These are phyloP conservation scores for Plebejus argus DNA, from an alignment of 2,888 invertebrate species.

Conservation along the genomic window DNA sequence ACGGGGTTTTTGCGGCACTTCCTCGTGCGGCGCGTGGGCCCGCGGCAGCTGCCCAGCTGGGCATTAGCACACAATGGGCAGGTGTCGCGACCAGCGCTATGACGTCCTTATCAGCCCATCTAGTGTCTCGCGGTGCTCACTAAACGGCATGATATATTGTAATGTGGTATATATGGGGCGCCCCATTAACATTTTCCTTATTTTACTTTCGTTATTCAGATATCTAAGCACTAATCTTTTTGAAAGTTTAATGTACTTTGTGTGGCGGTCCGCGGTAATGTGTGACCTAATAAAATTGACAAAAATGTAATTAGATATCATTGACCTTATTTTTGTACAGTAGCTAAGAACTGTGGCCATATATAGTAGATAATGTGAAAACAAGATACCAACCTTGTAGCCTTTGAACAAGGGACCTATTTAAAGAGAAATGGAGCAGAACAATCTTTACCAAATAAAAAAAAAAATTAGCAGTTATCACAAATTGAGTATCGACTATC, in stretches of 20 bases:
- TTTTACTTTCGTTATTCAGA: not conserved
- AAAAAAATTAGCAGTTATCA: too few species aligned
- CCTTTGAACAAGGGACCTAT: too few species aligned
- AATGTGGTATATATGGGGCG: not conserved
- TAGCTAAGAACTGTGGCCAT: too few species aligned
- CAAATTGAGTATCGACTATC: not conserved
- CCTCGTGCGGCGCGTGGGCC: conserved; percentile 26
- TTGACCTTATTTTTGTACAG: too few species aligned
- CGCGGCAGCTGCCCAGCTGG: conserved; percentile 3
- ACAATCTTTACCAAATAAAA: too few species aligned
- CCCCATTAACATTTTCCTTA: not conserved
- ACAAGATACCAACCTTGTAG: too few species aligned
- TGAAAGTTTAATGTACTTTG: not conserved
- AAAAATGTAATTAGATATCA: not conserved
- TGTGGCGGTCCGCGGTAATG: not conserved
- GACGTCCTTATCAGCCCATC: not conserved
- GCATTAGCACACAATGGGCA: conserved; percentile 48
- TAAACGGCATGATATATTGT: conserved; percentile 9
- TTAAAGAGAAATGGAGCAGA: too few species aligned
- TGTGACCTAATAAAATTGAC: not conserved
- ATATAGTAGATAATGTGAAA: too few species aligned
- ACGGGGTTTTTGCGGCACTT: conserved; percentile 19
- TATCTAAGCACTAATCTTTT: not conserved
- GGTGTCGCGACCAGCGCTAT: conserved; percentile 39
- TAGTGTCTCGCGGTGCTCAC: conserved; percentile 5